phyloP scores from a whole-genome alignment of 2,113 vertebrate genomes.

The Cephalophus harveyi region DNA sequence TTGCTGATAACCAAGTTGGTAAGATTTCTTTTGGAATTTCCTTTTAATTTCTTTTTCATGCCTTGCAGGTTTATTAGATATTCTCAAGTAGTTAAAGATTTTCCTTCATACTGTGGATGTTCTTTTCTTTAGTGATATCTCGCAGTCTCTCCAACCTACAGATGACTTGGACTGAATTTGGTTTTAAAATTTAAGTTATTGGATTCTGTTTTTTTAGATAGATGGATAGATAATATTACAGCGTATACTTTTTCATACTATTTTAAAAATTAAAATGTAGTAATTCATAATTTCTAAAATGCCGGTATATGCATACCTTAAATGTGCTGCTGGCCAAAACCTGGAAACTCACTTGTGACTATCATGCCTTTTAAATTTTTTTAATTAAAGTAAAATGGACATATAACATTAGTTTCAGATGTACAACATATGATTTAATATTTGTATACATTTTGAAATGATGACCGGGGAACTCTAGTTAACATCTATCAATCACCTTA shows the following conservation, averaged over 20 bases:
- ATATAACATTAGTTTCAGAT: background rate
- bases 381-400: background rate
- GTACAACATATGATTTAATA: background rate
- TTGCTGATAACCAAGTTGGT: background rate
- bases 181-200: conserved; percentile 11
- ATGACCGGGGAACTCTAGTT: background rate
- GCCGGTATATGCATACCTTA: background rate
- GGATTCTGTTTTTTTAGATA: background rate
- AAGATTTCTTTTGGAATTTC: background rate
- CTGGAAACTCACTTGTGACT: background rate
- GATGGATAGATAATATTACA: background rate
- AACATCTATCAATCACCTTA: background rate
- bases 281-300: conserved; percentile 20
- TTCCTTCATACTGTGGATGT: background rate
- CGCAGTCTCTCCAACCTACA: background rate
- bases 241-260: background rate
- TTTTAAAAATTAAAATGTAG: conserved; percentile 12
- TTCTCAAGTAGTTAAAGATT: background rate
- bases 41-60: conserved; percentile 6
- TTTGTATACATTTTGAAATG: background rate
- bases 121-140: background rate
- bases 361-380: background rate
- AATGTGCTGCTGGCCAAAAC: background rate
- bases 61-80: background rate
- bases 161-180: background rate